Percentiles rank a stretch among this genome's conserved stretches.
These are phyloP conservation scores for Stenodera caucasica DNA, from an alignment of 2,888 invertebrate species.

Conservation along the genomic window DNA sequence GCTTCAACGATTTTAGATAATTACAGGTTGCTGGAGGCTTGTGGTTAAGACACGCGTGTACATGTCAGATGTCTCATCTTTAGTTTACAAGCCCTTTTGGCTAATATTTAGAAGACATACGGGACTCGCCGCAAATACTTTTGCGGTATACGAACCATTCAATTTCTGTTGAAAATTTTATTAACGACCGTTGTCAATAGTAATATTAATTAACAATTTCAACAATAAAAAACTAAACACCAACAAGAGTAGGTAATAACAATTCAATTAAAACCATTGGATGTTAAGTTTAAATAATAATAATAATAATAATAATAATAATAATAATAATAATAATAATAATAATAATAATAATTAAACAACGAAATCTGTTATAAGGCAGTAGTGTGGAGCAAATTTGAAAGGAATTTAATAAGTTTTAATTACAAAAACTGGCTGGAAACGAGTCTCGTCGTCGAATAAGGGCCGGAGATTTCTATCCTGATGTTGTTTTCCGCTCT, in stretches of 20 bases:
- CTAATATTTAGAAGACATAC: conserved; percentile 15
- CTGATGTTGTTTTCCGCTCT: conserved; percentile 14
- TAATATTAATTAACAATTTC: background rate
- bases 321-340: no score
- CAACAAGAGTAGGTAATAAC: no score
- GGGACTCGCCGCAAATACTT: conserved; percentile 14
- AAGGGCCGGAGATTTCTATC: background rate
- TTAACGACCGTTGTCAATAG: background rate
- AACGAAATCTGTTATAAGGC: background rate
- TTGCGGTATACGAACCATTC: background rate
- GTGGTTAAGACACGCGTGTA: conserved; percentile 24
- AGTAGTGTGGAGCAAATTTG: background rate
- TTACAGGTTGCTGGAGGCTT: conserved; percentile 20
- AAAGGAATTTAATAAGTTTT: conserved; percentile 7
- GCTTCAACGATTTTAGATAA: conserved; percentile 12
- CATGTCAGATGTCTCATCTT: conserved; percentile 19
- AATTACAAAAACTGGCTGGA: conserved; percentile 2
- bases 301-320: no score
- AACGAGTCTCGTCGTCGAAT: background rate
- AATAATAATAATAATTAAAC: no score
- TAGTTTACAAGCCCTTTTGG: conserved; percentile 11
- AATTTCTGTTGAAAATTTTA: background rate
- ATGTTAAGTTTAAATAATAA: no score
- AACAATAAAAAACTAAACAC: background rate
- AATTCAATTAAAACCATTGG: background rate